Conservation (phyloP, 2,113 vertebrate genomes). For the Scytalopus superciliaris region DNA sequence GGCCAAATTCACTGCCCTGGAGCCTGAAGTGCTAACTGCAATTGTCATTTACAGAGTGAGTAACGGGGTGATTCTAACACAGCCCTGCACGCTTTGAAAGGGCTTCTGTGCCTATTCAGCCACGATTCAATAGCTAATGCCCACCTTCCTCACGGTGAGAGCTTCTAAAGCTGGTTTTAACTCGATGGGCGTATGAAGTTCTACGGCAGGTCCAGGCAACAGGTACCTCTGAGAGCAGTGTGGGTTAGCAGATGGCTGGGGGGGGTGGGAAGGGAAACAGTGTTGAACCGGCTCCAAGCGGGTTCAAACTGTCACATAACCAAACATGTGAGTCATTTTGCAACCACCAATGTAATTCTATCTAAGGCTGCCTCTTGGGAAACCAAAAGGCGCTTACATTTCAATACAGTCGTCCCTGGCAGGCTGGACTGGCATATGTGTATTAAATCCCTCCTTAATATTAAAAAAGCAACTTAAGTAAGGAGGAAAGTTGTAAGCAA, state of each 20-base stretch:
- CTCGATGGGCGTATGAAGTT: background rate
- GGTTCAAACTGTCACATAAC: slow-evolving; percentile 60
- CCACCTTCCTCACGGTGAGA: background rate
- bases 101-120: background rate
- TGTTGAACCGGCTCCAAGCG: slow-evolving; percentile 17
- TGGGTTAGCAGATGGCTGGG: background rate
- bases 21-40: background rate
- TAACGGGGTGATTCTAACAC: background rate
- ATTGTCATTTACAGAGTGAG: background rate
- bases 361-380: slow-evolving; percentile 39
- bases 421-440: background rate
- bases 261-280: background rate
- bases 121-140: background rate
- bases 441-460: background rate
- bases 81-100: background rate
- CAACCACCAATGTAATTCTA: slow-evolving; percentile 58
- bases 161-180: background rate
- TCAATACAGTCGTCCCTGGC: background rate
- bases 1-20: slow-evolving; percentile 32
- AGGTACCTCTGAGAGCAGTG: slow-evolving; percentile 24
- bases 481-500: background rate
- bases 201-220: background rate
- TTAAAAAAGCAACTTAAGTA: background rate
- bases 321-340: slow-evolving; percentile 55
- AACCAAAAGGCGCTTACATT: background rate